Conservation (phyloP, 2,113 vertebrate genomes). For the Morone chrysops region DNA sequence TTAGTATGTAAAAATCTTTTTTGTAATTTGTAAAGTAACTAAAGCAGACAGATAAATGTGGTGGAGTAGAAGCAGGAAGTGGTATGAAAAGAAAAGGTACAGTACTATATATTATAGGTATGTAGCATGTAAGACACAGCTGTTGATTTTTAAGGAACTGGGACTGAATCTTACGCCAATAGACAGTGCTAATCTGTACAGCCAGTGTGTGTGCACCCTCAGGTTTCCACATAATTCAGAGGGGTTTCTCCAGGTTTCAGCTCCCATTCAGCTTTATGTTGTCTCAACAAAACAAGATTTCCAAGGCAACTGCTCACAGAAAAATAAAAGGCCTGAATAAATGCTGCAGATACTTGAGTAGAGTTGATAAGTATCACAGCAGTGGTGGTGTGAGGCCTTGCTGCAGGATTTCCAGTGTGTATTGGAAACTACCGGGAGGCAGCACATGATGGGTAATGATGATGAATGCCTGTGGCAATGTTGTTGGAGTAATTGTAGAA, state of each 20-base stretch:
- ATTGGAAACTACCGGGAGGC: slow-evolving; percentile 53
- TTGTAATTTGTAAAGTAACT: background rate
- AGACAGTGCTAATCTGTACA: background rate
- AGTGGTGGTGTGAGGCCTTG: slow-evolving; percentile 12
- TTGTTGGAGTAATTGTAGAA: slow-evolving; percentile 70
- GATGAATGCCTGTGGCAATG: slow-evolving; percentile 25
- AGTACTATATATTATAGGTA: background rate
- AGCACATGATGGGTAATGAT: slow-evolving; percentile 24
- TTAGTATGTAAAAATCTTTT: too few relatives aligned
- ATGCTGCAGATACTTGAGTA: slow-evolving; percentile 45
- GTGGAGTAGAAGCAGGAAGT: too few relatives aligned
- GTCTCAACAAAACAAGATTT: slow-evolving; percentile 39
- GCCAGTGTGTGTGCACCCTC: background rate
- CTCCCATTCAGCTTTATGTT: slow-evolving; percentile 22
- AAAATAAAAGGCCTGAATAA: slow-evolving; percentile 46
- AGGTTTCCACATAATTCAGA: background rate
- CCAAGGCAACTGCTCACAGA: slow-evolving; percentile 21
- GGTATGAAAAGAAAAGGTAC: too few relatives aligned
- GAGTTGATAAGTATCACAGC: slow-evolving; percentile 48
- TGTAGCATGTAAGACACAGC: background rate
- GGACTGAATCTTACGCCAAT: too few relatives aligned
- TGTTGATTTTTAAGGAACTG: background rate
- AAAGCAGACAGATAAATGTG: too few relatives aligned
- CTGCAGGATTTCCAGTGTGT: slow-evolving; percentile 51
- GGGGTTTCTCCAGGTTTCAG: slow-evolving; percentile 2